phyloP scores from a whole-genome alignment of 2,113 vertebrate species.

The Sturnira hondurensis region DNA sequence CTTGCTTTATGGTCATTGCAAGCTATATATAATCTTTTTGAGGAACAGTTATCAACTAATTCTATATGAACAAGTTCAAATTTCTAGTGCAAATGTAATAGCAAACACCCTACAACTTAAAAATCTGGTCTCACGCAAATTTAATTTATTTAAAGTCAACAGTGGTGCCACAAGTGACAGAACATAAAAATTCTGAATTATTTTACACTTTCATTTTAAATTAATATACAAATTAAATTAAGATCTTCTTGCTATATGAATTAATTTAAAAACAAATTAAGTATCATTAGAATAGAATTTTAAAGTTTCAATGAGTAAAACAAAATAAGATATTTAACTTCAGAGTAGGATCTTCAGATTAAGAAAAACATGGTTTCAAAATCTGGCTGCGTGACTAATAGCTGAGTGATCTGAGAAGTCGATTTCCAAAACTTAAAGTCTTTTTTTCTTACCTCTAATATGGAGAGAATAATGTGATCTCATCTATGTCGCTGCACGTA shows the following conservation, averaged over 20 bases:
- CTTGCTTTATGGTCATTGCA: not conserved
- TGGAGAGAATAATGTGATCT: not conserved
- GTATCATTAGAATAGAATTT: not conserved
- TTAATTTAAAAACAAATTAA: not conserved
- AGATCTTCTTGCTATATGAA: not conserved
- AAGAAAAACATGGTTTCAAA: not conserved
- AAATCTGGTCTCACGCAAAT: not conserved
- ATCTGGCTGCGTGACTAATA: not conserved
- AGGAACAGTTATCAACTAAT: not conserved
- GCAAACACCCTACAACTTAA: not conserved
- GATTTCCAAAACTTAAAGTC: not conserved
- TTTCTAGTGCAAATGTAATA: not conserved
- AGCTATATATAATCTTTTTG: not conserved
- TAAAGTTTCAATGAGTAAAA: not conserved
- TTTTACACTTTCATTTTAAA: conserved; percentile 2
- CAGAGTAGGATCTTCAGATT: not conserved
- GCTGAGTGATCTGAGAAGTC: not conserved
- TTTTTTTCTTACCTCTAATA: not conserved
- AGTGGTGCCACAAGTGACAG: not conserved
- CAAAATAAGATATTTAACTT: not conserved
- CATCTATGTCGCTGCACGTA: not conserved
- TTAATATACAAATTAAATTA: not conserved
- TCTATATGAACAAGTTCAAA: not conserved
- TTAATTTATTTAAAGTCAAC: not conserved
- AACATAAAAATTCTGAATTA: not conserved